These are phyloP conservation scores for Parascotia fuliginaria DNA, from an alignment of 2,888 invertebrate genomes.

Conservation along the genomic window DNA sequence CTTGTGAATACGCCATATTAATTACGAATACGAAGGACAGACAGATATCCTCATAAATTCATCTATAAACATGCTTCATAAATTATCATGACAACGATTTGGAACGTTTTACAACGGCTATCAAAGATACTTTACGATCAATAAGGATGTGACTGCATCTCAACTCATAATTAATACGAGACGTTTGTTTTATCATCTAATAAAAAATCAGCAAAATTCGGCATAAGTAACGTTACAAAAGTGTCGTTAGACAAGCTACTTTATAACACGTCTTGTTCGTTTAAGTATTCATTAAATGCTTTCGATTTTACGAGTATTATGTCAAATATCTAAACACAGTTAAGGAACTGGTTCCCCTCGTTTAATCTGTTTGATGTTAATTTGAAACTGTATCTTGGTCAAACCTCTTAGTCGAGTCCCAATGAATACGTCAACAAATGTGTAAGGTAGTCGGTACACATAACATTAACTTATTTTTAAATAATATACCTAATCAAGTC, in stretches of 20 bases:
- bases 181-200: constrained; percentile 84
- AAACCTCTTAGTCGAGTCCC: constrained; percentile 60
- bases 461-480: constrained; percentile 58
- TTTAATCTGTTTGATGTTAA: constrained; percentile 50
- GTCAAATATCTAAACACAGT: constrained; percentile 27
- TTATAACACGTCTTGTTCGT: constrained; percentile 58
- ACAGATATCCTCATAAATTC: constrained; percentile 75
- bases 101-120: constrained; percentile 83
- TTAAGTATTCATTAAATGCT: constrained; percentile 71
- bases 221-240: constrained; percentile 63
- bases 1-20: constrained; percentile 30
- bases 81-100: constrained; percentile 84
- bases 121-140: constrained; percentile 83
- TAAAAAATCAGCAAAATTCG: constrained; percentile 78
- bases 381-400: constrained; percentile 58
- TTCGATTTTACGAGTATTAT: constrained; percentile 63
- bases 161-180: constrained; percentile 82
- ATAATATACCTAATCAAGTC: constrained; percentile 55
- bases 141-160: constrained; percentile 76
- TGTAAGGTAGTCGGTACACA: constrained; percentile 62
- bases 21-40: constrained; percentile 42
- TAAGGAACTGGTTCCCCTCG: constrained; percentile 48
- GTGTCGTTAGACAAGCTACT: constrained; percentile 54
- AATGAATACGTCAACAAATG: constrained; percentile 61
- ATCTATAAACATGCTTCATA: constrained; percentile 84